A percentile compares a stretch with the other conserved stretches of the same genome.
These are phyloP conservation scores for Brotula barbata DNA, from an alignment of 2,797 vertebrate species.

Conservation along the genomic window DNA sequence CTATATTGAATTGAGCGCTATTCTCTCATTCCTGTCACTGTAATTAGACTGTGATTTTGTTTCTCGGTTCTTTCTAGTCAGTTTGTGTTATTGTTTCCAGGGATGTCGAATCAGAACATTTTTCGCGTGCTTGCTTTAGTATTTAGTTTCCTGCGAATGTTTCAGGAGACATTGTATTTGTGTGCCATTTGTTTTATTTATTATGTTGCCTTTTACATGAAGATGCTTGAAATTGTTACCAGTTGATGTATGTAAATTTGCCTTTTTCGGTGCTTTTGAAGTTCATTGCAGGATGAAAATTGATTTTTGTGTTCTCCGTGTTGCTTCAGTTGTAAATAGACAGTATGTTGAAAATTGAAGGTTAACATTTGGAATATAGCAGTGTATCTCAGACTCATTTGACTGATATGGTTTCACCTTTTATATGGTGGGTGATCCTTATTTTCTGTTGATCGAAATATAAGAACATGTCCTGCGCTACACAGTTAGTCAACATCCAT, in stretches of 20 bases:
- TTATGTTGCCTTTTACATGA: conserved; percentile 74
- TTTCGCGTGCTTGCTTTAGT: conserved; percentile 49
- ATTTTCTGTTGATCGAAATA: conserved; percentile 41
- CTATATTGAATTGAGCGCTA: conserved; percentile 78
- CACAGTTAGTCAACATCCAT: conserved; percentile 27
- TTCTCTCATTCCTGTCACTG: conserved; percentile 67
- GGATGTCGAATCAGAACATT: conserved; percentile 33
- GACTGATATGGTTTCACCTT: conserved; percentile 36
- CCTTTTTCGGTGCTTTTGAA: conserved; percentile 72
- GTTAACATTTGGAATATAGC: conserved; percentile 53
- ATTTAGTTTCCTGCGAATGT: conserved; percentile 64
- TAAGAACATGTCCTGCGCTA: conserved; percentile 32
- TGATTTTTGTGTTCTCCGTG: conserved; percentile 50
- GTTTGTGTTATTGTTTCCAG: conserved; percentile 50
- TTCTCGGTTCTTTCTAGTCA: conserved; percentile 44
- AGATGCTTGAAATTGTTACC: conserved; percentile 71
- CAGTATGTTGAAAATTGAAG: conserved; percentile 58
- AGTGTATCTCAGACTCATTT: conserved; percentile 52
- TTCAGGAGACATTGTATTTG: conserved; percentile 60
- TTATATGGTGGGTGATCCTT: conserved; percentile 21
- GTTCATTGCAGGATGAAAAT: conserved; percentile 61
- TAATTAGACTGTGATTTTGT: conserved; percentile 61
- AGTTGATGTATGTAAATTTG: conserved; percentile 66
- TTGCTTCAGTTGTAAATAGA: conserved; percentile 71
- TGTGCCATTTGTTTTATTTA: conserved; percentile 79